Conservation (phyloP, 2,888 invertebrate genomes). For the Watsonalla binaria region DNA sequence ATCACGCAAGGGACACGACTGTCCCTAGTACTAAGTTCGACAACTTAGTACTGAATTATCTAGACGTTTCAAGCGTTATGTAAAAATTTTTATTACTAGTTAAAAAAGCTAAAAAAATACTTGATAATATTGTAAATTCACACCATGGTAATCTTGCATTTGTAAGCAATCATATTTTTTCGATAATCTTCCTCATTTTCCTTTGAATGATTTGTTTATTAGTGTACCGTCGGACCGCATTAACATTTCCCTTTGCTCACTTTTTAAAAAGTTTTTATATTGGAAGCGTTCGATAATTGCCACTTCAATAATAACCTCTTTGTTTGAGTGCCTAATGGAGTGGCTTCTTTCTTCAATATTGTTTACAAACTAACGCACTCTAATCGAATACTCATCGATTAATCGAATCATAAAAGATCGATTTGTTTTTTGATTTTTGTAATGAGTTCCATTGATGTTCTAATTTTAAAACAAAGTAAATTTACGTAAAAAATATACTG, state of each 20-base stretch:
- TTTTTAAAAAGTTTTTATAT: conserved; percentile 6
- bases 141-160: too few species aligned
- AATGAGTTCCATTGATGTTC: not conserved
- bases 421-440: not conserved
- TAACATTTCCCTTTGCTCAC: conserved; percentile 18
- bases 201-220: conserved; percentile 3
- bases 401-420: conserved; percentile 14
- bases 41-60: too few species aligned
- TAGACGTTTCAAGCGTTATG: too few species aligned
- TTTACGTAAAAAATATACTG: too few species aligned
- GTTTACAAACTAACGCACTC: conserved; percentile 16
- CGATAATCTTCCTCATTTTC: too few species aligned
- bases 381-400: conserved; percentile 6
- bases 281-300: conserved; percentile 14
- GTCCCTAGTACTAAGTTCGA: too few species aligned
- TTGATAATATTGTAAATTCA: too few species aligned
- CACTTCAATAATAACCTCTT: conserved; percentile 28
- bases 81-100: too few species aligned
- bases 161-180: too few species aligned
- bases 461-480: too few species aligned
- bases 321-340: conserved; percentile 9
- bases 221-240: conserved; percentile 23
- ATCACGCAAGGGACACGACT: too few species aligned
- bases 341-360: conserved; percentile 23
- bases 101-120: too few species aligned